phyloP scores from a whole-genome alignment of 1,140 invertebrate species.

The Saccostrea echinata region DNA sequence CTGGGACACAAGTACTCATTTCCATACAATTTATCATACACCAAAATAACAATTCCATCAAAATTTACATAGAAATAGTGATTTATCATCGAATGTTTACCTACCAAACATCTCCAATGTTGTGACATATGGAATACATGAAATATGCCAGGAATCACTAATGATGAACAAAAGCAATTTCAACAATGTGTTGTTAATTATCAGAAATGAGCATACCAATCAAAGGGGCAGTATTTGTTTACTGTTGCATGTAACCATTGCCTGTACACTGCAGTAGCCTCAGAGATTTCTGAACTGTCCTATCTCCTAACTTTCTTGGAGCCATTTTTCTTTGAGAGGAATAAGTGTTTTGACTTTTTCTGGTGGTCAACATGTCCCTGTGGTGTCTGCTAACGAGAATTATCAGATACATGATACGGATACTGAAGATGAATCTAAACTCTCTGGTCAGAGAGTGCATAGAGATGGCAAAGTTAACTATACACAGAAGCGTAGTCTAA shows the following conservation, averaged over 20 bases:
- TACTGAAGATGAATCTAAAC: neutral
- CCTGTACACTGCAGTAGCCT: neutral
- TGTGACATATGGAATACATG: neutral
- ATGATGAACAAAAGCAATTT: neutral
- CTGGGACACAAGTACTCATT: neutral
- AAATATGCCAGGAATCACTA: neutral
- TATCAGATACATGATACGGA: neutral
- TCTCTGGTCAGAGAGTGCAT: neutral
- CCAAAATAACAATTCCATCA: neutral
- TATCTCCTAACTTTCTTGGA: neutral
- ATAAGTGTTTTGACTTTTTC: neutral
- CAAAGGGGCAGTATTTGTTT: constrained; percentile 14
- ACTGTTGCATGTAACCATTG: neutral
- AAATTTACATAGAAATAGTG: neutral
- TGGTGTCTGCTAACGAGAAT: neutral
- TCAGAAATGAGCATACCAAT: neutral
- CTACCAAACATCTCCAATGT: neutral
- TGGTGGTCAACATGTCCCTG: neutral
- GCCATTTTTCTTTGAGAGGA: neutral
- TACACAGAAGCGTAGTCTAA: neutral
- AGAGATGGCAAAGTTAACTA: neutral
- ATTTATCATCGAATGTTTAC: neutral
- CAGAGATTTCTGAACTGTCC: neutral
- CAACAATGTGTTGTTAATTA: neutral
- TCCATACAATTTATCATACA: neutral